Conservation (phyloP, 64 coral and sea anemone genomes). For the Pachyseris speciosa region DNA sequence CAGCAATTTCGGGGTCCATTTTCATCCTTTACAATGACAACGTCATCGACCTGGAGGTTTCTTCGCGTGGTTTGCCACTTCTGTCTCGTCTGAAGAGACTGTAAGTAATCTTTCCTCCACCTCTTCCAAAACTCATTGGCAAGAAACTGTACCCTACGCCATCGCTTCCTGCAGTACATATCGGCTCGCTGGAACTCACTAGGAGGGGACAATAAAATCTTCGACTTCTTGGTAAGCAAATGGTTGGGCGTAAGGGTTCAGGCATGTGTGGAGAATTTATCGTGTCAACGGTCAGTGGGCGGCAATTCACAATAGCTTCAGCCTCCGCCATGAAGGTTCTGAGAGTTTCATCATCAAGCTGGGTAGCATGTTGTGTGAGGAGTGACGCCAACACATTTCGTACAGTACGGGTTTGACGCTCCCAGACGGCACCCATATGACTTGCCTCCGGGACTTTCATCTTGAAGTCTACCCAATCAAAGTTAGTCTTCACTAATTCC, state of each 20-base stretch:
- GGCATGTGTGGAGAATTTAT: not conserved
- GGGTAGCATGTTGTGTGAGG: not conserved
- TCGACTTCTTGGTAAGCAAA: too few species aligned
- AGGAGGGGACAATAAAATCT: too few species aligned
- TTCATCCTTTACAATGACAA: too few species aligned
- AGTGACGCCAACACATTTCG: not conserved
- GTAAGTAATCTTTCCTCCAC: too few species aligned
- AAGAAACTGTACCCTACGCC: too few species aligned
- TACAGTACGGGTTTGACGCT: not conserved
- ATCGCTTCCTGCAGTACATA: too few species aligned
- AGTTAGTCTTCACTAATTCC: not conserved
- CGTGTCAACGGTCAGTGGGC: not conserved
- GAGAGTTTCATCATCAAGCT: not conserved
- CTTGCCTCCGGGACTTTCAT: not conserved
- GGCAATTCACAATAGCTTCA: not conserved
- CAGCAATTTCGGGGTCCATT: too few species aligned
- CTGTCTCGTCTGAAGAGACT: too few species aligned
- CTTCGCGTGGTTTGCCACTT: too few species aligned
- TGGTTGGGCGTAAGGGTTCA: too few species aligned
- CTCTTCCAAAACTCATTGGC: not conserved
- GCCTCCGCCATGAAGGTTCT: constrained; percentile 4
- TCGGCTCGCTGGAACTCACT: too few species aligned
- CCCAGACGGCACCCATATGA: not conserved
- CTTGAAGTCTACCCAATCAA: not conserved
- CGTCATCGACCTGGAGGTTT: too few species aligned